Conservation (phyloP, 2,797 vertebrate genomes). For the Microcaecilia unicolor region DNA sequence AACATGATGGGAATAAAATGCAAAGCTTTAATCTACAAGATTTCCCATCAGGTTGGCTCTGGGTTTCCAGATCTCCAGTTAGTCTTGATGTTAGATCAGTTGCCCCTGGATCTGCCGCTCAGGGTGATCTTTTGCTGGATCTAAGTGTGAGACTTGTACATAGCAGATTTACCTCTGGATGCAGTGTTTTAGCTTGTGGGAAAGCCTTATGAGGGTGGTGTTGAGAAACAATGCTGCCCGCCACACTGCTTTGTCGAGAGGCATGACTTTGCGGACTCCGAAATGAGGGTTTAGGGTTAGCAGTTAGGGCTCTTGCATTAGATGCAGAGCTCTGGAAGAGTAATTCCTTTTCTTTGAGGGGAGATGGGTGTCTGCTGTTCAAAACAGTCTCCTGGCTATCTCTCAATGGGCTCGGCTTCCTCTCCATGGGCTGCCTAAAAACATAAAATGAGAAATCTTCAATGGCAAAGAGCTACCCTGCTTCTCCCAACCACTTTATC, state of each 20-base stretch:
- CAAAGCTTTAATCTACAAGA: too few species aligned
- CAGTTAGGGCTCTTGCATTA: rapidly evolving
- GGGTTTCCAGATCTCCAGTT: too few species aligned
- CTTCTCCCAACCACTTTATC: too few species aligned
- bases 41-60: neutral
- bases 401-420: neutral
- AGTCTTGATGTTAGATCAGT: too few species aligned
- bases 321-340: neutral
- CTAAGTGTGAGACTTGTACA: too few species aligned
- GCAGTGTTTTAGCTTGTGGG: neutral
- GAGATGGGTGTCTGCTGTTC: neutral
- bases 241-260: conserved; percentile 43
- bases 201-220: conserved; percentile 27
- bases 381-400: neutral
- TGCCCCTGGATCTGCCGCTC: neutral
- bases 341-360: neutral
- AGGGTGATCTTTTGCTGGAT: rapidly evolving
- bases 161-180: conserved; percentile 59
- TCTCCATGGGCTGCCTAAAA: conserved; percentile 20
- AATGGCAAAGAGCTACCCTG: too few species aligned
- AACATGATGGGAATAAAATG: too few species aligned
- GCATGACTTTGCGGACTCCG: neutral
- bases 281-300: neutral
- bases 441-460: too few species aligned
- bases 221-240: conserved; percentile 21